phyloP scores from a whole-genome alignment of 92 coral and sea anemone genomes.

The Epizoanthus rinbou region DNA sequence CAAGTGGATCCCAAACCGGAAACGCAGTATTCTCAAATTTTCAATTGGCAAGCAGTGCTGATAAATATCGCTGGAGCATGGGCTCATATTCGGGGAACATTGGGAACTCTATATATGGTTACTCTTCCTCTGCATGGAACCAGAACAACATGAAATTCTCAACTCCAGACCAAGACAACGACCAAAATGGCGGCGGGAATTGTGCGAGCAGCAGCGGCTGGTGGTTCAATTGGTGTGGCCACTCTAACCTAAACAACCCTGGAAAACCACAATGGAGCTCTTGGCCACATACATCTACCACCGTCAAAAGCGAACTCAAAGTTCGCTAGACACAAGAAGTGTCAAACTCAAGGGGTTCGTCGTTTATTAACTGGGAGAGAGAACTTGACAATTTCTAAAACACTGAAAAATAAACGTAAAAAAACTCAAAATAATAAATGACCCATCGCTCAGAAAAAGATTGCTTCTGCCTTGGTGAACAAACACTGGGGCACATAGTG shows the following conservation, averaged over 20 bases:
- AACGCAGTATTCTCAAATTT: conserved; percentile 19
- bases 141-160: conserved; percentile 24
- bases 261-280: conserved; percentile 24
- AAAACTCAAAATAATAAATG: too few relatives aligned
- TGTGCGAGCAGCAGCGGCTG: conserved; percentile 1
- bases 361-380: too few relatives aligned
- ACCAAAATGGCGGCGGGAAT: neutral
- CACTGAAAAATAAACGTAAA: too few relatives aligned
- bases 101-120: conserved; percentile 39
- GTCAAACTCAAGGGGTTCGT: too few relatives aligned
- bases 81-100: conserved; percentile 42
- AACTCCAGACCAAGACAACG: conserved; percentile 46
- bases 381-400: too few relatives aligned
- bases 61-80: conserved; percentile 47
- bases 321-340: conserved; percentile 12
- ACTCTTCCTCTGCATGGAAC: conserved; percentile 4
- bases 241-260: neutral
- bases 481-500: too few relatives aligned
- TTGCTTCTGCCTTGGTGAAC: too few relatives aligned
- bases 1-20: conserved; percentile 34
- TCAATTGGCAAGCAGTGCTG: conserved; percentile 28
- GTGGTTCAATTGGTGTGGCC: conserved; percentile 38
- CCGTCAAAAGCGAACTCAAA: conserved; percentile 16
- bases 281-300: neutral
- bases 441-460: too few relatives aligned